Evolutionary conservation across 2,113 vertebrate species (phyloP).

Genomic region (Apistogramma diplotaenia): DNA sequence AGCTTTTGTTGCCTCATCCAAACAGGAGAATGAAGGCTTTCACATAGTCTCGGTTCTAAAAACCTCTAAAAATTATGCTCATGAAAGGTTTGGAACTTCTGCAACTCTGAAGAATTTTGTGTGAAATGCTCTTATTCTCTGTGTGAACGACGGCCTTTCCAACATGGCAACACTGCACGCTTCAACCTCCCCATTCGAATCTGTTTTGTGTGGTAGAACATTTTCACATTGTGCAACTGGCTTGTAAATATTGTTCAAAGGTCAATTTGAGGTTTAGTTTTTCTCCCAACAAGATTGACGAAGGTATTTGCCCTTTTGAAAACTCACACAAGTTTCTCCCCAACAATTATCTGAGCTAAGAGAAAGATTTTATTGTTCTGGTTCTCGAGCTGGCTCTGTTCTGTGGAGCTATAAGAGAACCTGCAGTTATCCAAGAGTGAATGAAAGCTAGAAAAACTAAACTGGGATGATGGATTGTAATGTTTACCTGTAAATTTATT

Average conservation of each 20-base stretch:
- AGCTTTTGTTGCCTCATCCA: background rate
- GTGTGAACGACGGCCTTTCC: background rate
- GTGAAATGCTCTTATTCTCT: background rate
- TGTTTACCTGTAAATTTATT: too few relatives aligned
- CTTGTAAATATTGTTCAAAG: background rate
- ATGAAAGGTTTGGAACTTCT: background rate
- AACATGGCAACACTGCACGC: background rate
- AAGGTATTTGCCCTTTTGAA: background rate
- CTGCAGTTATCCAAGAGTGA: too few relatives aligned
- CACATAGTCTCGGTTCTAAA: background rate
- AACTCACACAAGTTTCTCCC: background rate
- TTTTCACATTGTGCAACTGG: background rate
- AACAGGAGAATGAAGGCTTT: background rate
- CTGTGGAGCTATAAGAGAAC: too few relatives aligned
- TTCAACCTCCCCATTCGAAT: background rate
- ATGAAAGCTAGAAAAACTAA: too few relatives aligned
- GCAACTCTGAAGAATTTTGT: background rate
- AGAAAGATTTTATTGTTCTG: background rate
- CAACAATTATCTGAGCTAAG: background rate
- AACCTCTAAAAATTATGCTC: background rate
- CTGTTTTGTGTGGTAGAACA: constrained; percentile 18
- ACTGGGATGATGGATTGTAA: too few relatives aligned
- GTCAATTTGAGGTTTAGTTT: background rate
- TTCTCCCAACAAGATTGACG: background rate
- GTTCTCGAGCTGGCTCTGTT: background rate